These are phyloP conservation scores for Epinotia bilunana DNA, from an alignment of 2,888 invertebrate species.

Conservation along the genomic window DNA sequence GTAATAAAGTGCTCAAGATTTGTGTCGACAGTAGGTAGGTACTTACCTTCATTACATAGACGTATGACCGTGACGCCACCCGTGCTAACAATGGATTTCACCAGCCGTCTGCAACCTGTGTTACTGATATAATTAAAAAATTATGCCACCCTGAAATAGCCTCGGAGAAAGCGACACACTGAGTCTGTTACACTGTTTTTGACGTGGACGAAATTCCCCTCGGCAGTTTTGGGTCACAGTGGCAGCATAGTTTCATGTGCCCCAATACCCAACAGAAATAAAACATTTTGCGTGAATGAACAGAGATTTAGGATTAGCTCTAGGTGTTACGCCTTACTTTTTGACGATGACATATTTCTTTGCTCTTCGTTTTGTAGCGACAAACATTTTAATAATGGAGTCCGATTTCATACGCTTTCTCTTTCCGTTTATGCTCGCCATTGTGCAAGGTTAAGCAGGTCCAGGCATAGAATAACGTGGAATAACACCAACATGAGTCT, in stretches of 20 bases:
- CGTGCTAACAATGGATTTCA: conserved; percentile 61
- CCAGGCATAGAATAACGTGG: conserved; percentile 11
- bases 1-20: neutral
- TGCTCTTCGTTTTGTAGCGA: conserved; percentile 14
- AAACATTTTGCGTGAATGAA: conserved; percentile 46
- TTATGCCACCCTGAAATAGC: conserved; percentile 72
- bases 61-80: conserved; percentile 23
- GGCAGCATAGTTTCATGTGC: conserved; percentile 61
- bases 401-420: conserved; percentile 41
- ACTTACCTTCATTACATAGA: neutral
- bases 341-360: conserved; percentile 36
- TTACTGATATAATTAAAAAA: conserved; percentile 64
- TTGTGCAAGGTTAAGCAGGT: conserved; percentile 40
- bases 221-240: conserved; percentile 78
- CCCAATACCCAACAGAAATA: conserved; percentile 62
- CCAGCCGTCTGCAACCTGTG: conserved; percentile 55
- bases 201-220: conserved; percentile 66
- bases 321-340: conserved; percentile 21
- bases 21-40: neutral
- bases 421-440: conserved; percentile 28
- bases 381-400: conserved; percentile 34
- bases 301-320: conserved; percentile 13
- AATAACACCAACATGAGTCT: conserved; percentile 6
- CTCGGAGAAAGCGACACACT: conserved; percentile 73
- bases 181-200: conserved; percentile 61